Evolutionary conservation across 2,888 invertebrate genomes (phyloP).

Genomic region (Oscheius myriophilus): DNA sequence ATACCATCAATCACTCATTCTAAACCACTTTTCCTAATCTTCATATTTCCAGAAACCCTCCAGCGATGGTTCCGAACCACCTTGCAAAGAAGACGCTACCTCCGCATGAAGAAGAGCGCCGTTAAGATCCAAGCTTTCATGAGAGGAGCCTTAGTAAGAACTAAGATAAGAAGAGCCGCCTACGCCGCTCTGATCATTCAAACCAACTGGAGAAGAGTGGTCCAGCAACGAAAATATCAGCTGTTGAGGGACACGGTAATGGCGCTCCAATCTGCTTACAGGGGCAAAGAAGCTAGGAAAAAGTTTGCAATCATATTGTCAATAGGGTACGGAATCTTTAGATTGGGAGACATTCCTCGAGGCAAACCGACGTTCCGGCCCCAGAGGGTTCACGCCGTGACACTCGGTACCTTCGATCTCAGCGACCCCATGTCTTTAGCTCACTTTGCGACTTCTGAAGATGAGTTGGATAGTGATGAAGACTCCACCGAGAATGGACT

Average conservation of each 20-base stretch:
- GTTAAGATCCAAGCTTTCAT: constrained; percentile 81
- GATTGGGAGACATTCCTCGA: constrained; percentile 43
- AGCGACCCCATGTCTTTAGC: constrained; percentile 55
- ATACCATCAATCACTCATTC: no score
- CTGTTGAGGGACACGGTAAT: constrained; percentile 74
- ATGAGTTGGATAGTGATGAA: constrained; percentile 44
- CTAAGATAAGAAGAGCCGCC: constrained; percentile 71
- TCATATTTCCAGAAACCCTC: constrained; percentile 84
- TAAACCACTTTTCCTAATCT: no score
- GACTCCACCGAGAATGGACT: constrained; percentile 46
- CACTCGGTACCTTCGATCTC: constrained; percentile 63
- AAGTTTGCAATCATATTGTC: constrained; percentile 24
- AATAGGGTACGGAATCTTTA: constrained; percentile 2
- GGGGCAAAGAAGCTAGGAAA: constrained; percentile 49
- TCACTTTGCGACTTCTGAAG: constrained; percentile 43
- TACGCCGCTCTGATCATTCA: constrained; percentile 79
- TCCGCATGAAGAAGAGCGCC: constrained; percentile 81
- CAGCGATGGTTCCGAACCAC: constrained; percentile 90
- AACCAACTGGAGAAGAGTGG: constrained; percentile 80
- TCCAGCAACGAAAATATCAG: constrained; percentile 77
- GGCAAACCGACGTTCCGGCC: constrained; percentile 42
- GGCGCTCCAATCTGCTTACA: constrained; percentile 78
- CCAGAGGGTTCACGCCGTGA: constrained; percentile 51
- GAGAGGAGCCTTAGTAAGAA: constrained; percentile 78
- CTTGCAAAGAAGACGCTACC: constrained; percentile 82